phyloP scores from a whole-genome alignment of 2,113 vertebrate genomes.

The Reinhardtius hippoglossoides region DNA sequence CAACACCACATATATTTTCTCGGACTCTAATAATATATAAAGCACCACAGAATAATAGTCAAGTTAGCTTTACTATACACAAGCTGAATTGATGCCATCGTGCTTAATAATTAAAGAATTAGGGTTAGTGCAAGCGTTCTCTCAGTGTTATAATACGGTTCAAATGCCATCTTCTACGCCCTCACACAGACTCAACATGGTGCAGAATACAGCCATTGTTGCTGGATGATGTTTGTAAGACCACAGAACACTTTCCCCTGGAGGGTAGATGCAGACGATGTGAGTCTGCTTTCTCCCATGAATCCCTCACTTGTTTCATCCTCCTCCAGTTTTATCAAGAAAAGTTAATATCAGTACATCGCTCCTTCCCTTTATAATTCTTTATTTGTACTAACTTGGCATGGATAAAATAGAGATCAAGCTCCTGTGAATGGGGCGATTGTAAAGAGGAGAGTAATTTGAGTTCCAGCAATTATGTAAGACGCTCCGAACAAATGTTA shows the following conservation, averaged over 20 bases:
- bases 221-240: neutral
- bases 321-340: neutral
- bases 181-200: neutral
- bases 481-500: neutral
- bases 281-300: neutral
- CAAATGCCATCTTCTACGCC: neutral
- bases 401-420: conserved; percentile 4
- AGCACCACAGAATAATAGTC: neutral
- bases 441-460: neutral
- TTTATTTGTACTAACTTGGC: neutral
- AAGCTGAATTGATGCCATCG: neutral
- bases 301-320: neutral
- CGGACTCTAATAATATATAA: neutral
- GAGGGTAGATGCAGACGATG: neutral
- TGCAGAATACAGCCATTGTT: neutral
- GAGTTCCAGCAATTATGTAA: neutral
- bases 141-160: neutral
- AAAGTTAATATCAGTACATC: neutral
- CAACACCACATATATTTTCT: neutral
- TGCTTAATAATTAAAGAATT: neutral
- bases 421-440: neutral
- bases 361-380: neutral
- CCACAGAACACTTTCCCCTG: neutral
- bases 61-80: neutral
- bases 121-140: neutral